Conservation (phyloP, 2,113 vertebrate genomes). For the Festucalex cinctus region DNA sequence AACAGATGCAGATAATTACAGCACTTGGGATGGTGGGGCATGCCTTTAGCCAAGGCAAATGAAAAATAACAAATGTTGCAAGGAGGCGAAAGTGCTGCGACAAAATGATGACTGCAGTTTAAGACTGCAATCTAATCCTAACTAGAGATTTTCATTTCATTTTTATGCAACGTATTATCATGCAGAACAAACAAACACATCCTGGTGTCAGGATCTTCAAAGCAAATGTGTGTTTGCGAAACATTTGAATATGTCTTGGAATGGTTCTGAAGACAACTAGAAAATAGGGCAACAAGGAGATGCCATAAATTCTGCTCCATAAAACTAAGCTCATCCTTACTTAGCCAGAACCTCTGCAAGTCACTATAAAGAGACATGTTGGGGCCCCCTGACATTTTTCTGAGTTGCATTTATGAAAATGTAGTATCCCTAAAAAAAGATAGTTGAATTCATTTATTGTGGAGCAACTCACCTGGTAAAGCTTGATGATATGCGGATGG, state of each 20-base stretch:
- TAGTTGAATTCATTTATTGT: not conserved
- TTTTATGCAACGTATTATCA: too few relatives aligned
- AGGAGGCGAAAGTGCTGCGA: not conserved
- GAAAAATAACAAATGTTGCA: not conserved
- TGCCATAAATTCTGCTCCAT: constrained; percentile 12
- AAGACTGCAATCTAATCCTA: not conserved
- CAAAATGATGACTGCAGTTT: not conserved
- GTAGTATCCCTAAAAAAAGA: too few relatives aligned
- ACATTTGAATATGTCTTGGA: constrained; percentile 50
- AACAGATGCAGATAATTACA: not conserved
- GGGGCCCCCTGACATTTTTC: too few relatives aligned
- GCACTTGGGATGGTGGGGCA: not conserved
- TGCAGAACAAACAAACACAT: constrained; percentile 7
- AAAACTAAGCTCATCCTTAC: too few relatives aligned
- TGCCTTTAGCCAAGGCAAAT: not conserved
- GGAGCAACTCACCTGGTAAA: constrained; percentile 84
- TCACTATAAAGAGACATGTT: too few relatives aligned
- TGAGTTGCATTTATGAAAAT: not conserved
- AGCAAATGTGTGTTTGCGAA: constrained; percentile 46
- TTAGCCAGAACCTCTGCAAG: too few relatives aligned
- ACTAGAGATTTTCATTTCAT: not conserved
- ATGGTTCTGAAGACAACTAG: constrained; percentile 15
- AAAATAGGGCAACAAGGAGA: constrained; percentile 23
- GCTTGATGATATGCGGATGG: constrained; percentile 96
- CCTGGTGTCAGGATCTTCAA: constrained; percentile 28